Evolutionary conservation across 2,797 vertebrate genomes (phyloP).

Genomic region (Furcifer pardalis): DNA sequence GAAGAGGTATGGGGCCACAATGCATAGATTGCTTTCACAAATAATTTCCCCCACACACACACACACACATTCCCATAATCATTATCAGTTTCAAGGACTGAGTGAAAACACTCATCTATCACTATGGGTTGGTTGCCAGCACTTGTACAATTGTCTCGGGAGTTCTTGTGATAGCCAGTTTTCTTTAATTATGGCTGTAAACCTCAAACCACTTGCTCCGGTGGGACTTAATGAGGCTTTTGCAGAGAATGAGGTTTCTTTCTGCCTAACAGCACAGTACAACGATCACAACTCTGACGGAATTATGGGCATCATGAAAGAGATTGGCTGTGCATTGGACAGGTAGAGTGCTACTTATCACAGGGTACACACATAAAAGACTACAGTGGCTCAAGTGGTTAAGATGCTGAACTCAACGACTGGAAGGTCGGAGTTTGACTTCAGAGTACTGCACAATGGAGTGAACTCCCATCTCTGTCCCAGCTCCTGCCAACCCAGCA

Average conservation of each 20-base stretch:
- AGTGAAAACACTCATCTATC: slow-evolving; percentile 51
- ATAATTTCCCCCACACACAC: too few relatives aligned
- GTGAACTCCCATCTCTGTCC: too few relatives aligned
- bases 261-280: neutral
- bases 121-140: slow-evolving; percentile 23
- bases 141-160: neutral
- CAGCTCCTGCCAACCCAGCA: too few relatives aligned
- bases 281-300: neutral
- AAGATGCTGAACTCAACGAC: too few relatives aligned
- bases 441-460: too few relatives aligned
- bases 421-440: too few relatives aligned
- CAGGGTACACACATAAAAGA: too few relatives aligned
- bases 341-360: neutral
- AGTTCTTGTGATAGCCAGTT: slow-evolving; percentile 12
- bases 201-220: slow-evolving; percentile 16
- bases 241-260: slow-evolving; percentile 4
- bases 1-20: neutral
- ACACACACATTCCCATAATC: slow-evolving; percentile 21
- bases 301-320: neutral
- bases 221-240: slow-evolving; percentile 30
- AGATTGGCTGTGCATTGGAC: too few relatives aligned
- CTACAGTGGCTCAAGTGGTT: too few relatives aligned
- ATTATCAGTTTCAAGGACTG: slow-evolving; percentile 32
- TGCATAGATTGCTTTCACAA: slow-evolving; percentile 27
- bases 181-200: slow-evolving; percentile 42